Evolutionary conservation across 2,113 vertebrate species (phyloP).

Genomic region (Menidia beryllina): DNA sequence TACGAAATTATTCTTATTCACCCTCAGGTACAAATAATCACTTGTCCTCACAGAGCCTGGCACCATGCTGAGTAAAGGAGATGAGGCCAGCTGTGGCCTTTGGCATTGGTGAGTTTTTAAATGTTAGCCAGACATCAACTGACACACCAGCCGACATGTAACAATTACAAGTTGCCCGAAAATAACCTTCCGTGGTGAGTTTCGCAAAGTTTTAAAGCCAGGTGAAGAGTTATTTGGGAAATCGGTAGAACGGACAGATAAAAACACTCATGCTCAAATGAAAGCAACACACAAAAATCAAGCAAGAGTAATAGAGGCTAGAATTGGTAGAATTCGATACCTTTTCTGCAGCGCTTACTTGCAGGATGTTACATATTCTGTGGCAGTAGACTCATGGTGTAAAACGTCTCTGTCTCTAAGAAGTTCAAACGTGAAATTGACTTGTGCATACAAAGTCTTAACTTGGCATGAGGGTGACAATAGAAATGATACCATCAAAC

Average conservation of each 20-base stretch:
- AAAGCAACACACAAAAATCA: slow-evolving; percentile 47
- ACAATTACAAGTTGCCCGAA: neutral
- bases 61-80: slow-evolving; percentile 31
- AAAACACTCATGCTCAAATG: slow-evolving; percentile 34
- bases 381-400: neutral
- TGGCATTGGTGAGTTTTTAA: slow-evolving; percentile 20
- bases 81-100: slow-evolving; percentile 22
- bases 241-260: too few species aligned
- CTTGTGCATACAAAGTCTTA: neutral
- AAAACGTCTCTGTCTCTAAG: slow-evolving; percentile 20
- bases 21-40: slow-evolving; percentile 49
- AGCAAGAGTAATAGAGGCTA: slow-evolving; percentile 33
- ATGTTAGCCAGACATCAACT: slow-evolving; percentile 28
- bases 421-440: neutral
- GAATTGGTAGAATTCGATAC: too few species aligned
- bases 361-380: too few species aligned
- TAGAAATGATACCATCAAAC: neutral
- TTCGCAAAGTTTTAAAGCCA: slow-evolving; percentile 13
- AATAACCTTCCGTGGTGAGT: neutral
- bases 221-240: slow-evolving; percentile 10
- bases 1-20: slow-evolving; percentile 40
- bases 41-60: slow-evolving; percentile 34
- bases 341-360: too few species aligned
- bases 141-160: slow-evolving; percentile 19
- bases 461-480: neutral